phyloP scores from a whole-genome alignment of 2,888 invertebrate species.

The Caenorhabditis macrosperma region DNA sequence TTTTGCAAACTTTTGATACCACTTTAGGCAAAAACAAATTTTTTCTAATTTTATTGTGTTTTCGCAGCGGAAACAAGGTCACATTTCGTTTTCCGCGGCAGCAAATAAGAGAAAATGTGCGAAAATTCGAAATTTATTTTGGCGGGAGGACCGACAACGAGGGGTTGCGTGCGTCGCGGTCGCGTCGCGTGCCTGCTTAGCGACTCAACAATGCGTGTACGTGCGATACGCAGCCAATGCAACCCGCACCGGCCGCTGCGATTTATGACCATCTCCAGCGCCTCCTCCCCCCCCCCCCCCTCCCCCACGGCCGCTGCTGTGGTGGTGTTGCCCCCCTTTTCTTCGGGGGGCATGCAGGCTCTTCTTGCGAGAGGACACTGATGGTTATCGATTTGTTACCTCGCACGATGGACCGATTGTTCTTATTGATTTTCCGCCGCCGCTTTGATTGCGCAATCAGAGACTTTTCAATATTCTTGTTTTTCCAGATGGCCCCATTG shows the following conservation, averaged over 20 bases:
- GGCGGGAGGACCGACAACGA: conserved; percentile 46
- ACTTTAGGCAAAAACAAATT: neutral
- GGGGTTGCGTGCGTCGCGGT: conserved; percentile 14
- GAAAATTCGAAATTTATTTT: conserved; percentile 56
- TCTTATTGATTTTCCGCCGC: conserved; percentile 3
- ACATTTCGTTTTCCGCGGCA: neutral
- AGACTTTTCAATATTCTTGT: too few relatives aligned
- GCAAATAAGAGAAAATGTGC: conserved; percentile 18
- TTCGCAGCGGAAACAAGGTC: neutral
- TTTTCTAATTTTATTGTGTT: too few relatives aligned
- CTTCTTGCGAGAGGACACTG: too few relatives aligned
- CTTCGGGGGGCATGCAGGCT: too few relatives aligned
- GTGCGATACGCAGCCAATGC: conserved; percentile 35
- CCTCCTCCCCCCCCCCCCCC: neutral
- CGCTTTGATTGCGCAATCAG: too few relatives aligned
- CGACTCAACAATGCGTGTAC: conserved; percentile 9
- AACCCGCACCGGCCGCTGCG: neutral
- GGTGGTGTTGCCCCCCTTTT: too few relatives aligned
- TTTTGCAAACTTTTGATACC: neutral
- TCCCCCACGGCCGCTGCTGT: neutral
- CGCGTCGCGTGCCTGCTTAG: conserved; percentile 43
- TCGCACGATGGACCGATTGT: neutral
- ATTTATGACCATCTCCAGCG: conserved; percentile 24
- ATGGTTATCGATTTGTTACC: too few relatives aligned
- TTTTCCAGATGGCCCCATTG: conserved; percentile 71